These are phyloP conservation scores for Isurus oxyrinchus DNA, from an alignment of 2,113 vertebrate genomes.

Conservation along the genomic window DNA sequence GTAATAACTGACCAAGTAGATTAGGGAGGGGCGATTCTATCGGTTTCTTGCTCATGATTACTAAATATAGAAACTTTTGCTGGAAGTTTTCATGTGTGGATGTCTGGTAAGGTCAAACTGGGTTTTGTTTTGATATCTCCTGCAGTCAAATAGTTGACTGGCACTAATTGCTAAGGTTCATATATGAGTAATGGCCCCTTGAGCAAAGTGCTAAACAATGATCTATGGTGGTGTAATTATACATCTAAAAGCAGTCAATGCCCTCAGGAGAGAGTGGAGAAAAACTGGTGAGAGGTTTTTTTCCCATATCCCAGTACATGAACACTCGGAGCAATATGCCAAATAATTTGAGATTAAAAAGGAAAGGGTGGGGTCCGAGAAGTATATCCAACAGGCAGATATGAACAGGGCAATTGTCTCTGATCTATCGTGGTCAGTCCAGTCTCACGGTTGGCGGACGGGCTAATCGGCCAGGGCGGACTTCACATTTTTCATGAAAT, in stretches of 20 bases:
- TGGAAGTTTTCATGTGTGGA: background rate
- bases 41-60: background rate
- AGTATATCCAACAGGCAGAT: too few relatives aligned
- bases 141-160: background rate
- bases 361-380: background rate
- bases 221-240: background rate
- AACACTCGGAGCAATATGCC: too few relatives aligned
- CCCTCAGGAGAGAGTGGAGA: background rate
- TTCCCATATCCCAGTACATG: background rate
- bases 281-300: background rate
- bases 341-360: background rate
- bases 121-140: background rate
- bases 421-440: too few relatives aligned
- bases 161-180: background rate
- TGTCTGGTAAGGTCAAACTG: background rate
- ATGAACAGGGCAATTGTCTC: too few relatives aligned
- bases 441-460: too few relatives aligned
- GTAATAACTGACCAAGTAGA: background rate
- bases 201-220: background rate
- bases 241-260: background rate
- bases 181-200: background rate
- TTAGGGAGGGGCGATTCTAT: background rate
- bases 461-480: too few relatives aligned
- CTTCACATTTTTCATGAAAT: too few relatives aligned
- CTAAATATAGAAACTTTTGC: background rate